Base-by-base conservation (phyloP, 1,140 invertebrate genomes). In the Leptinotarsa lineolata region DNA sequence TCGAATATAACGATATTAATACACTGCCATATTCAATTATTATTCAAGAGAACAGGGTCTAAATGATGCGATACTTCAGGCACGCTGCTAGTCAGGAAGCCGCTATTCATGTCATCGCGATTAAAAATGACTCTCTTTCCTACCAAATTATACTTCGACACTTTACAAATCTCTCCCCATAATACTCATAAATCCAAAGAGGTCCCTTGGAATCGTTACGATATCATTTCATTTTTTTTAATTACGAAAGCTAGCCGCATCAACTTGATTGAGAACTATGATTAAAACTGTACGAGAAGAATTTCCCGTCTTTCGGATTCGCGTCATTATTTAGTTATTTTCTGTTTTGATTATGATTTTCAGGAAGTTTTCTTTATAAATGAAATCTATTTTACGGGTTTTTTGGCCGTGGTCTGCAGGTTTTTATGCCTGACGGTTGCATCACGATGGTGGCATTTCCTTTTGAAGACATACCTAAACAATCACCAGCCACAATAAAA, bases 91-190 rank as follows among this genome's bases (percentile, higher is more conserved):
- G 69, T 63, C 74, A 71, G 75, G 70, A 77, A 75, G 77, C 70
- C 70, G 73, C 78, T 76, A 80, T 80, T 81, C 78, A 80, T 70
- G 77, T 79, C 77, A 76, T 74, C 76, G 48, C 75, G 71, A 76
- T 81, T 81, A 81, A 81, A 81, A 81, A 81, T 81, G 77, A 80
- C 72, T 74, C 73, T 63, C 73, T 80, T 78, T 80, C 79, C 76
- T 74, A 74, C 76, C 75, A 77, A 81, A 79, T 81, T 81, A 79
- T 81, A 72, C 80, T 80, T 80, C 79, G 80, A 81, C 80, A 80
- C 79, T 81, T 80, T 77, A 81, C 80, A 81, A 81, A 81, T 81
- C 78, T 77, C 77, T 74, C 74, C 58, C 74, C 68, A 77, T 72
- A 74, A 77, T 73, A 74, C 67, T 74, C 78, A 80, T 81, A 77